A percentile compares a stretch with the other conserved stretches of the same genome.
phyloP scores from a whole-genome alignment of 2,888 invertebrate species.

The Chymomyza amoena region DNA sequence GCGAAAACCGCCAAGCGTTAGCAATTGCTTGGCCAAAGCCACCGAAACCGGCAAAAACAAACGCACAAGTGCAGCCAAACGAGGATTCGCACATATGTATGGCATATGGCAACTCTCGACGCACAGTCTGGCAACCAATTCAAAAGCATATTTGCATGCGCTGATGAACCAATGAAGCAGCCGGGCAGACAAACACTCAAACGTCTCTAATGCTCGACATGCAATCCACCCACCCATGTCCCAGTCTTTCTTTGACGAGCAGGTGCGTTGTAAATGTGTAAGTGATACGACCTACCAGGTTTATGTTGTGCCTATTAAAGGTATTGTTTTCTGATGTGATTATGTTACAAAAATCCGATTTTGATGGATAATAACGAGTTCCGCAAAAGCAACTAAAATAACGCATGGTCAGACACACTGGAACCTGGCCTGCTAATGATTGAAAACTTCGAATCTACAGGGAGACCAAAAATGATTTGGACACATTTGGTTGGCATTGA shows the following conservation, averaged over 20 bases:
- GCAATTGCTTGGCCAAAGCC: slow-evolving; percentile 30
- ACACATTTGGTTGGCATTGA: no score
- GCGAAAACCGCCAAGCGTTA: slow-evolving; percentile 41
- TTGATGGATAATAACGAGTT: no score
- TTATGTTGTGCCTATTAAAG: neutral
- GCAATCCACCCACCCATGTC: no score
- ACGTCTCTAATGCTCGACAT: neutral
- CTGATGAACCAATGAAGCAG: slow-evolving; percentile 59
- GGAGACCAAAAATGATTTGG: no score
- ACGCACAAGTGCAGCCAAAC: slow-evolving; percentile 8
- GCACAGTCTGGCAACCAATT: slow-evolving; percentile 44
- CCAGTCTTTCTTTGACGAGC: no score
- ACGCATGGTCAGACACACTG: no score
- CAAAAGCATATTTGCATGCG: slow-evolving; percentile 71
- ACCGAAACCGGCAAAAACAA: slow-evolving; percentile 11
- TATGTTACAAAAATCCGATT: no score
- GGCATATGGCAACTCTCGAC: neutral
- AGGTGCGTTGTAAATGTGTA: neutral
- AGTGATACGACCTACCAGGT: neutral
- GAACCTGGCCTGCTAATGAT: no score
- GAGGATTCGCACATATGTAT: no score
- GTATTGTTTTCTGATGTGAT: no score
- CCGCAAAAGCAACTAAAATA: no score
- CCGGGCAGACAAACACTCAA: slow-evolving; percentile 17
- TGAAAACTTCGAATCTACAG: no score